Evolutionary conservation across 2,797 vertebrate species (phyloP).

Genomic region (Petrocephalus sullivani): DNA sequence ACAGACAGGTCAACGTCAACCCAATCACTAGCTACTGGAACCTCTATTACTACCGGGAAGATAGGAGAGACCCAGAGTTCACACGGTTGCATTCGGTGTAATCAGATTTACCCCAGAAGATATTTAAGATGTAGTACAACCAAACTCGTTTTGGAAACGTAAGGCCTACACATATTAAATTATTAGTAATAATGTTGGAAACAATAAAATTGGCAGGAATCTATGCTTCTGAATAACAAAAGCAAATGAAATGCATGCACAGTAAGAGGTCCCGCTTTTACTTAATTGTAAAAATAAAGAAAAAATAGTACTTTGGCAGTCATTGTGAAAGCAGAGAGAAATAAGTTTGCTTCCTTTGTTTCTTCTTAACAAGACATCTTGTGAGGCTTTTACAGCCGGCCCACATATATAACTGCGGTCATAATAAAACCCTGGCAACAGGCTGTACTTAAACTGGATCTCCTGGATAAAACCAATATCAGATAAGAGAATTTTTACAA

Average conservation of each 20-base stretch:
- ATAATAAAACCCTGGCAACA: conserved; percentile 37
- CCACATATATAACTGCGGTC: conserved; percentile 9
- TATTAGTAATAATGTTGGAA: background rate
- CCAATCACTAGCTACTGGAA: background rate
- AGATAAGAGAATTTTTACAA: conserved; percentile 45
- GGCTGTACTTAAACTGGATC: conserved; percentile 52
- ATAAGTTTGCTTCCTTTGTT: background rate
- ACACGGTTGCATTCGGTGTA: background rate
- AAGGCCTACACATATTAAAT: background rate
- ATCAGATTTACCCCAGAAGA: background rate
- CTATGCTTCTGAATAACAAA: background rate
- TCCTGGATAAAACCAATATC: conserved; percentile 50
- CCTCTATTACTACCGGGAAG: background rate
- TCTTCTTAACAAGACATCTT: conserved; percentile 1
- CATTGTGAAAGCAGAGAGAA: background rate
- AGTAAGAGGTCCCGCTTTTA: background rate
- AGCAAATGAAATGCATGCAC: background rate
- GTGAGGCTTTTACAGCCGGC: background rate
- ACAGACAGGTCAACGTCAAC: background rate
- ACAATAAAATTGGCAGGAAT: background rate
- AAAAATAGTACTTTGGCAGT: background rate
- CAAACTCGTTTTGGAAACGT: background rate
- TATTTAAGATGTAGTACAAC: background rate
- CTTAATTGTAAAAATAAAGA: background rate
- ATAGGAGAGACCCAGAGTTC: background rate